These are phyloP conservation scores for Apamea epomidion DNA, from an alignment of 2,888 invertebrate genomes.

Conservation along the genomic window DNA sequence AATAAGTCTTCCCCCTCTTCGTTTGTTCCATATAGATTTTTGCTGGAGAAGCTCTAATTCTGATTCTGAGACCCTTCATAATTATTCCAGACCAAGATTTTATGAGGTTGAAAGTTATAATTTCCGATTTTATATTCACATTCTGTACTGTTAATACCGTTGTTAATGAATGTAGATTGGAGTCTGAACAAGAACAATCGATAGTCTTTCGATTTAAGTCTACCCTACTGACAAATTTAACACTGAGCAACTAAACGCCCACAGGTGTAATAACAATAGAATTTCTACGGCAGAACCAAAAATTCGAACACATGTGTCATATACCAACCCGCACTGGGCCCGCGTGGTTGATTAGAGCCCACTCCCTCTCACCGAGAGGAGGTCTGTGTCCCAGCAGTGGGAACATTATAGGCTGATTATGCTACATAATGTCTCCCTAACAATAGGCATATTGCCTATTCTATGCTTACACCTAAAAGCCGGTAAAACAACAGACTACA, in stretches of 20 bases:
- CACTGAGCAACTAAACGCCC: neutral
- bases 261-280: neutral
- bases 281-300: neutral
- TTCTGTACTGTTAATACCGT: slow-evolving; percentile 25
- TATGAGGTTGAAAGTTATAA: slow-evolving; percentile 34
- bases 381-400: neutral
- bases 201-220: slow-evolving; percentile 16
- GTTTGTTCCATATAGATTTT: slow-evolving; percentile 21
- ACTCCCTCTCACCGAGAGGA: neutral
- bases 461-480: too few species aligned
- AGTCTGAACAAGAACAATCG: slow-evolving; percentile 22
- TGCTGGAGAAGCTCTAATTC: slow-evolving; percentile 21
- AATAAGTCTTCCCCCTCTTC: slow-evolving; percentile 35
- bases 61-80: slow-evolving; percentile 21
- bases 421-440: neutral
- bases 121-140: slow-evolving; percentile 43
- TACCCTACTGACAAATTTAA: neutral
- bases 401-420: neutral
- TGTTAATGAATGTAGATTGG: slow-evolving; percentile 37
- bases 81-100: slow-evolving; percentile 26
- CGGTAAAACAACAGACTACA: slow-evolving; percentile 7
- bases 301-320: neutral
- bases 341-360: neutral
- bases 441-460: neutral
- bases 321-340: neutral